Conservation (phyloP, 2,797 vertebrate species). For the Dicrostonyx torquatus region DNA sequence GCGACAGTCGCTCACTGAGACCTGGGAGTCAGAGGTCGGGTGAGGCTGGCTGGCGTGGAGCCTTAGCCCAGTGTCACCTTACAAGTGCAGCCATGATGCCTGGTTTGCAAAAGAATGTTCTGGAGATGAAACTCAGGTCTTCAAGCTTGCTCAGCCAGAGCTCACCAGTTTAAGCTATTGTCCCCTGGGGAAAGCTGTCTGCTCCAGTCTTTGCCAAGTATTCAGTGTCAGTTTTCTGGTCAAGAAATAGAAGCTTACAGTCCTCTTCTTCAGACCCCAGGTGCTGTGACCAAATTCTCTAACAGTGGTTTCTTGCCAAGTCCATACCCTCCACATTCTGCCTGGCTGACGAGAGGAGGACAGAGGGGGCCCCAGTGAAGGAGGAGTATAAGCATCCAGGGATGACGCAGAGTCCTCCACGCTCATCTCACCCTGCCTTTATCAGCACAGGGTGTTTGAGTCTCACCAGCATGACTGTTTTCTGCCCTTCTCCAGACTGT, state of each 20-base stretch:
- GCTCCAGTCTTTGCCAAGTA: no score
- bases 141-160: not conserved
- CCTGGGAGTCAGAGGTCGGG: not conserved
- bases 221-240: not conserved
- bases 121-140: not conserved
- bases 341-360: no score
- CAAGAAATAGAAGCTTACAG: not conserved
- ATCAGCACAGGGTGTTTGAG: not conserved
- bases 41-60: not conserved
- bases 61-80: not conserved
- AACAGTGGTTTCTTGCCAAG: not conserved
- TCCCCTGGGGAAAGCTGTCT: no score
- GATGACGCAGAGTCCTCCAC: fast-evolving
- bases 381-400: not conserved
- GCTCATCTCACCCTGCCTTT: not conserved
- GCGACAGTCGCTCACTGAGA: not conserved
- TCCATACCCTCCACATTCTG: no score
- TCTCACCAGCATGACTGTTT: not conserved
- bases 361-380: not conserved
- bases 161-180: not conserved
- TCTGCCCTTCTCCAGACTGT: not conserved
- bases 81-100: not conserved
- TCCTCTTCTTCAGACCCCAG: not conserved
- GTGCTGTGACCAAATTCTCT: not conserved
- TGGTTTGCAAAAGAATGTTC: not conserved